Conservation (phyloP, 2,113 vertebrate genomes). For the Pipa parva region DNA sequence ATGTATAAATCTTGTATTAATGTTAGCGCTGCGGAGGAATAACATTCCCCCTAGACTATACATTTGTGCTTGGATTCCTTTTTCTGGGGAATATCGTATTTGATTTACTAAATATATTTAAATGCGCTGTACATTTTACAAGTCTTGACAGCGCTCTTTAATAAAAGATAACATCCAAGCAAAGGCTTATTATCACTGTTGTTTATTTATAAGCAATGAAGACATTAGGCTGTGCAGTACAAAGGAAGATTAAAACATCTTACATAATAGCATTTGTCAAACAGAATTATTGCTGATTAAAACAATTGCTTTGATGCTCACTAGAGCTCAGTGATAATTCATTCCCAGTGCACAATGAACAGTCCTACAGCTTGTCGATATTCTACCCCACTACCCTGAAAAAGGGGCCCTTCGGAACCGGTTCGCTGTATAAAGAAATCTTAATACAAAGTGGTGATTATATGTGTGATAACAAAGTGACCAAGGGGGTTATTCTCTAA, state of each 20-base stretch:
- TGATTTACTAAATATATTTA: background rate
- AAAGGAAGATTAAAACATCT: background rate
- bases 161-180: constrained; percentile 1
- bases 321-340: background rate
- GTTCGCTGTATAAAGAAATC: too few species aligned
- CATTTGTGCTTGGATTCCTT: constrained; percentile 1
- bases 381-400: too few species aligned
- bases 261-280: constrained; percentile 11
- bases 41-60: too few species aligned
- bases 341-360: background rate
- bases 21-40: too few species aligned
- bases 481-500: too few species aligned
- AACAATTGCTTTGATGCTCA: background rate
- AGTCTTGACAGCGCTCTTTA: constrained; percentile 2
- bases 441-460: too few species aligned
- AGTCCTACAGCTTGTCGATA: background rate
- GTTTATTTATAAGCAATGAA: background rate
- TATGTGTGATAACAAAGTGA: too few species aligned
- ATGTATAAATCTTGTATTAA: too few species aligned
- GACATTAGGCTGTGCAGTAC: constrained; percentile 1
- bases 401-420: too few species aligned
- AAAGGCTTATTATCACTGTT: constrained; percentile 10
- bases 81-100: constrained; percentile 4
- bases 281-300: background rate
- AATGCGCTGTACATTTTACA: background rate